Conservation (phyloP, 1,140 invertebrate genomes). For the Eumeta japonica region DNA sequence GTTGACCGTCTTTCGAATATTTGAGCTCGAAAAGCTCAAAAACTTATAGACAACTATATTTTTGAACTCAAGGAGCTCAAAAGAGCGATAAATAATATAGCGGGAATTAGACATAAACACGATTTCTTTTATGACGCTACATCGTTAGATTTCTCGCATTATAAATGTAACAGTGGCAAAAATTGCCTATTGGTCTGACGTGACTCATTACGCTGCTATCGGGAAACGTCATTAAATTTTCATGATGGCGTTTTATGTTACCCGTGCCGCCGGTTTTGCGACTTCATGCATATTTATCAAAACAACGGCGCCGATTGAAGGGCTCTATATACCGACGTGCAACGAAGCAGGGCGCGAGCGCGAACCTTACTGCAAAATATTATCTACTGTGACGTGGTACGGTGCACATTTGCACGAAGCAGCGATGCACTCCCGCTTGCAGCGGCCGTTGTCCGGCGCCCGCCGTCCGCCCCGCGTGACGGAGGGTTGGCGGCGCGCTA, state of each 20-base stretch:
- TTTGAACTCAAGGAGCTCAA: too few relatives aligned
- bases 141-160: too few relatives aligned
- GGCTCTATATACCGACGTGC: slow-evolving; percentile 51
- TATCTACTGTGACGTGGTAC: slow-evolving; percentile 36
- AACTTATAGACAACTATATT: too few relatives aligned
- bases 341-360: slow-evolving; percentile 37
- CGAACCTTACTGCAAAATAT: slow-evolving; percentile 27
- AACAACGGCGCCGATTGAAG: slow-evolving; percentile 55
- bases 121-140: too few relatives aligned
- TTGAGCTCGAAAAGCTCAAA: too few relatives aligned
- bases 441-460: slow-evolving; percentile 35
- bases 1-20: too few relatives aligned
- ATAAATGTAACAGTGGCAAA: too few relatives aligned
- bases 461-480: slow-evolving; percentile 36
- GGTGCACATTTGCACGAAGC: slow-evolving; percentile 38
- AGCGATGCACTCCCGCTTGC: slow-evolving; percentile 28
- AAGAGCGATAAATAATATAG: too few relatives aligned
- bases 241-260: slow-evolving; percentile 53
- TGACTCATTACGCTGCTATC: slow-evolving; percentile 50
- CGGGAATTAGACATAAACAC: too few relatives aligned
- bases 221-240: slow-evolving; percentile 57
- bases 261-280: slow-evolving; percentile 43
- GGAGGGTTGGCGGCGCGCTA: slow-evolving; percentile 29
- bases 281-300: slow-evolving; percentile 56
- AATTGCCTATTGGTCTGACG: slow-evolving; percentile 47